Base-by-base conservation (phyloP, 1,140 invertebrate genomes). In the Trypoxylus dichotomus region DNA sequence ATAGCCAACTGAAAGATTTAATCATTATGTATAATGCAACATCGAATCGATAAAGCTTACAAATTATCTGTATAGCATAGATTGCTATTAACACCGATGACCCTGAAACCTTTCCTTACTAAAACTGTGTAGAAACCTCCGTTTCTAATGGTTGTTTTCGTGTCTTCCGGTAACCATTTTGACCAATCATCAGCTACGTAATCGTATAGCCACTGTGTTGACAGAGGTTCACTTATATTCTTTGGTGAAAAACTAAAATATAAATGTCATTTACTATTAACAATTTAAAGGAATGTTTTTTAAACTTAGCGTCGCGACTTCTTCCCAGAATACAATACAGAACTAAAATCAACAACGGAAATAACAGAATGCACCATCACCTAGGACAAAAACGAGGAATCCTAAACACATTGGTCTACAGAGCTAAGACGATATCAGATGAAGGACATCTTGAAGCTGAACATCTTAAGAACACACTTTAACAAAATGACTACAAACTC, bases 21-120 rank as follows among this genome's bases (percentile, higher is more conserved):
- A 32, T 19, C 5, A 25, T 73, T 3, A 71, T 60, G 6, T 24
- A 71, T 54, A 19, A 19, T 54, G 5, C 19, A 19, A 2, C 2
- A 54, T n/a, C 15, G 6, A 54, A 54, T 54, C 6, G n/a, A n/a
- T n/a, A 3, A 7, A 37, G 15, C 60, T 68, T 54, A 75, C 74
- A 41, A 75, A 82, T 94, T 95, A 43, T 87, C 89, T 75, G 85
- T 89, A 79, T 93, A 94, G 80, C 91, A 92, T 3, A 92, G 87
- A 79, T 94, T 94, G 77, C 89, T 93, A 82, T 95, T 94, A 0
- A 94, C 79, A 0, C 89, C 89, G 79, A 95, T 91, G 37, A 93
- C 89, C 79, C 93, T 87, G 75, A 94, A 89, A 11, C 93, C 93
- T 60, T 88, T 88, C 77, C 83, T 86, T 0, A 91, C 86, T 0